These are phyloP conservation scores for Lophius piscatorius DNA, from an alignment of 2,113 vertebrate genomes.

Conservation along the genomic window DNA sequence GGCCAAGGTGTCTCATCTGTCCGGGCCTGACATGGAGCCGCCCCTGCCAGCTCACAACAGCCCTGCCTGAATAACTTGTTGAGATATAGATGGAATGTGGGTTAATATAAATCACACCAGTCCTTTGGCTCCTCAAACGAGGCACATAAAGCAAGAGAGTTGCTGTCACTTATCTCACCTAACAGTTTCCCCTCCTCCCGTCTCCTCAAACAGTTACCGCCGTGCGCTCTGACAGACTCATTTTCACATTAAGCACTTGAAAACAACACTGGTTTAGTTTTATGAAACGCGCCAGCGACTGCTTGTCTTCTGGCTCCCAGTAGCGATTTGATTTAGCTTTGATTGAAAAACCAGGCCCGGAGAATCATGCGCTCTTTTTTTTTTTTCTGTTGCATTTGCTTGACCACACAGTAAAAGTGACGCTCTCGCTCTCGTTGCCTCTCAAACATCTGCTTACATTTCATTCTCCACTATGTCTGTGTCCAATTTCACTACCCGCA, in stretches of 20 bases:
- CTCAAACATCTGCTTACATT: constrained; percentile 76
- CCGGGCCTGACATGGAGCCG: constrained; percentile 38
- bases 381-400: constrained; percentile 42
- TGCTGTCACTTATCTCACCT: constrained; percentile 59
- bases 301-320: constrained; percentile 23
- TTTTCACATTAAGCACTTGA: too few relatives aligned
- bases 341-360: constrained; percentile 70
- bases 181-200: too few relatives aligned
- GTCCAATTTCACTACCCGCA: constrained; percentile 71
- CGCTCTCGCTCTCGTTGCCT: constrained; percentile 49
- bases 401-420: constrained; percentile 79
- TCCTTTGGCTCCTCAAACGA: constrained; percentile 56
- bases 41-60: constrained; percentile 30
- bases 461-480: constrained; percentile 75
- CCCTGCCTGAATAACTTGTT: constrained; percentile 31
- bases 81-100: constrained; percentile 36
- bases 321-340: constrained; percentile 36
- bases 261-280: too few relatives aligned
- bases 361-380: constrained; percentile 38
- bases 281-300: constrained; percentile 28
- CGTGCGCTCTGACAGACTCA: too few relatives aligned
- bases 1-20: constrained; percentile 34
- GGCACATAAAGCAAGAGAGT: constrained; percentile 53
- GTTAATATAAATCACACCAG: constrained; percentile 42
- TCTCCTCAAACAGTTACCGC: too few relatives aligned